Conservation (phyloP, 2,888 invertebrate genomes). For the Tetragonisca angustula region DNA sequence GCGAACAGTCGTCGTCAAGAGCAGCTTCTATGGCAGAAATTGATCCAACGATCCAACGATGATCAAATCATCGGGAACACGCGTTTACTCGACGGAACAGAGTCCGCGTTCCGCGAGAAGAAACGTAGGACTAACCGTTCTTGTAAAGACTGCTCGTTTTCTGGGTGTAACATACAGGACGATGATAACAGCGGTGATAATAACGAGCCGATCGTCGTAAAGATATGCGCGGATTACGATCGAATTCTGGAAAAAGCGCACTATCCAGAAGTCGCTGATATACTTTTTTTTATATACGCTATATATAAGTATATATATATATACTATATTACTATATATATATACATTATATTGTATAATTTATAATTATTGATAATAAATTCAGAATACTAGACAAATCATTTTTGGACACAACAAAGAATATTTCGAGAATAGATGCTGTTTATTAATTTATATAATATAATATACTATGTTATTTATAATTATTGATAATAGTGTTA, state of each 20-base stretch:
- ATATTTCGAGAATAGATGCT: background rate
- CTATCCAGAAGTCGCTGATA: background rate
- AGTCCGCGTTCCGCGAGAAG: slow-evolving; percentile 31
- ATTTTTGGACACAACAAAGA: too few species aligned
- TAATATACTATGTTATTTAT: too few species aligned
- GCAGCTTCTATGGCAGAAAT: background rate
- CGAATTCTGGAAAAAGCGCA: background rate
- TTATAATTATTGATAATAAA: too few species aligned
- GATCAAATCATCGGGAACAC: slow-evolving; percentile 6
- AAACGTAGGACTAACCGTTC: slow-evolving; percentile 40
- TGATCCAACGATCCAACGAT: background rate
- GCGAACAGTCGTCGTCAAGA: background rate
- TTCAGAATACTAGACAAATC: too few species aligned
- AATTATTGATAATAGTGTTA: too few species aligned
- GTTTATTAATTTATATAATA: background rate
- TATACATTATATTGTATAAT: too few species aligned
- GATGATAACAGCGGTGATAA: slow-evolving; percentile 52
- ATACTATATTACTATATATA: too few species aligned
- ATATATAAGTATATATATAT: too few species aligned
- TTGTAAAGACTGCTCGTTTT: slow-evolving; percentile 36
- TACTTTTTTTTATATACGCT: too few species aligned
- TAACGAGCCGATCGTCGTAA: slow-evolving; percentile 31
- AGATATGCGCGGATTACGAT: slow-evolving; percentile 32
- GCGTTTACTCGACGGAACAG: slow-evolving; percentile 12
- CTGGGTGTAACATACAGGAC: slow-evolving; percentile 37